phyloP scores from a whole-genome alignment of 2,888 invertebrate species.

The Nymphalis c-album region DNA sequence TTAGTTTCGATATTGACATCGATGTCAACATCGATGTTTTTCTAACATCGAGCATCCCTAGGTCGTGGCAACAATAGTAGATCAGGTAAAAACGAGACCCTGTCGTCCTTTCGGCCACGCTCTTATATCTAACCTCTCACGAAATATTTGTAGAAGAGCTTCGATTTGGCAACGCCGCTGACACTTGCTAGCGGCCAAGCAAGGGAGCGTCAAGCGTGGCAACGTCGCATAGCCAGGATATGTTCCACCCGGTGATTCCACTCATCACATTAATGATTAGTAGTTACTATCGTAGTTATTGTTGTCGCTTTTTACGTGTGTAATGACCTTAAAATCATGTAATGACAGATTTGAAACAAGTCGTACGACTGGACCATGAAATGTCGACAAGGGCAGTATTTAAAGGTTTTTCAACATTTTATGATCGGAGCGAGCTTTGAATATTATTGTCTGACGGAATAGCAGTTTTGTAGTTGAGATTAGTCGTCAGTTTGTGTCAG shows the following conservation, averaged over 20 bases:
- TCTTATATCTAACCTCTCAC: constrained; percentile 56
- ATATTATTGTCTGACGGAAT: too few relatives aligned
- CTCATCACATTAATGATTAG: constrained; percentile 1
- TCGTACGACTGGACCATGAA: too few relatives aligned
- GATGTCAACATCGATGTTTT: too few relatives aligned
- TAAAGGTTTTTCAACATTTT: too few relatives aligned
- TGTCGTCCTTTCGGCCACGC: constrained; percentile 38
- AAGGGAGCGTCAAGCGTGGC: constrained; percentile 54
- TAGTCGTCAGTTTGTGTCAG: neutral
- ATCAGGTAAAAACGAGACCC: constrained; percentile 63
- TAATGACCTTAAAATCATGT: neutral
- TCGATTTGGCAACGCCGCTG: constrained; percentile 68
- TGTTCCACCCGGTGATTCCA: constrained; percentile 13
- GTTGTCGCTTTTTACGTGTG: neutral
- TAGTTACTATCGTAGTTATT: neutral
- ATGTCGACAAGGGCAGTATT: too few relatives aligned
- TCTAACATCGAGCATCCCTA: too few relatives aligned
- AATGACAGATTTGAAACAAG: too few relatives aligned
- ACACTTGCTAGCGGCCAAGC: constrained; percentile 43
- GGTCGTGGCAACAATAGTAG: constrained; percentile 47
- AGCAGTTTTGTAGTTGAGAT: neutral
- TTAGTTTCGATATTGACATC: too few relatives aligned
- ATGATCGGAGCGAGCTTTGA: too few relatives aligned
- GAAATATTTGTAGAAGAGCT: constrained; percentile 40
- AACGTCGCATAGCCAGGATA: constrained; percentile 50